Evolutionary conservation across 2,113 vertebrate genomes (phyloP), one percentile per base, ranked within the genome.

Genomic region (Bos taurus): DNA sequence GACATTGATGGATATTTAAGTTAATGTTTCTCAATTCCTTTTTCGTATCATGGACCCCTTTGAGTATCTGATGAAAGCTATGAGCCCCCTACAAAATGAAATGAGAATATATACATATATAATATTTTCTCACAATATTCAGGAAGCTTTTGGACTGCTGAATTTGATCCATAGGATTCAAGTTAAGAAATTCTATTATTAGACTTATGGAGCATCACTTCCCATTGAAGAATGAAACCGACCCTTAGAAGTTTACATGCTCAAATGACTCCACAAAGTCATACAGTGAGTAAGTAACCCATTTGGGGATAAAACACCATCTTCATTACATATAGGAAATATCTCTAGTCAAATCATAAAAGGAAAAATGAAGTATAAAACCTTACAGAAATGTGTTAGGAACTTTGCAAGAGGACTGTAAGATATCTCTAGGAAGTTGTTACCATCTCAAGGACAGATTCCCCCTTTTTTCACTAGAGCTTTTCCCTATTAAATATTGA

Each of bases 401-500:
- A 30, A 74, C 40, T 96, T 96, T 56, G 7, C 33, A 85, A 82
- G 43, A 93, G 30, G 30, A 33, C 11, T 87, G 16, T 59, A 67
- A 40, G 50, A 3, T 52, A 48, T 48, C 36, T 50, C 8, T 28
- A 64, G 57, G 43, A 82, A 64, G 10, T 46, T 74, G 26, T 54
- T 92, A 19, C 52, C 89, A 14, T 90, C 93, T 97, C 88, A 67
- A 0, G 50, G 52, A 95, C 5, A 67, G 48, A 95, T 62, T 81
- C 14, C 8, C 6, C 81, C 26, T 74, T 36, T 40, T 91, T 81
- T 77, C 50, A 36, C 26, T 74, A 91, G 52, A 81, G 52, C 50
- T 59, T 92, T 88, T 21, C 19, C 1, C 26, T 74, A 57, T 56
- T 93, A 96, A 97, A 88, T 95, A 95, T 83, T 97, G 81, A 94